Conservation (phyloP, 2,888 invertebrate genomes). For the Sylvicola cinctus region DNA sequence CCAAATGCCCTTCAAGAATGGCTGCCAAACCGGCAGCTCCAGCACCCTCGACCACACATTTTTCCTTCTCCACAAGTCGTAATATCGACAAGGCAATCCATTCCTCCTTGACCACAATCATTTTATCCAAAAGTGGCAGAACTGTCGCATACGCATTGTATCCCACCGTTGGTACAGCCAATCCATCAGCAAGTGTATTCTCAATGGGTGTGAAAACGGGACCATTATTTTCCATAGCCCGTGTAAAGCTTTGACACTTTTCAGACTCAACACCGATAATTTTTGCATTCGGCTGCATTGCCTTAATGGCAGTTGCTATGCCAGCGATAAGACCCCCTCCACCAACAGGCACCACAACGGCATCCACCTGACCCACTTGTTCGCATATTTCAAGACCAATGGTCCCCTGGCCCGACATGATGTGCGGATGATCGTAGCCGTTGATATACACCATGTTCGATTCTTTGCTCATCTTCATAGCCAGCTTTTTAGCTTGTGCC, state of each 20-base stretch:
- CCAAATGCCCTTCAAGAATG: constrained; percentile 56
- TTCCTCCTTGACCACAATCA: constrained; percentile 63
- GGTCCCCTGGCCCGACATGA: constrained; percentile 90
- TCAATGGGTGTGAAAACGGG: constrained; percentile 44
- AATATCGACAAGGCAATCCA: constrained; percentile 67
- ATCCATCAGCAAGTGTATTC: constrained; percentile 69
- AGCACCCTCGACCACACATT: constrained; percentile 81
- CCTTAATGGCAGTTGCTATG: constrained; percentile 72
- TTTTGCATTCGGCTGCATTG: constrained; percentile 57
- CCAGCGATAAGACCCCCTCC: constrained; percentile 83
- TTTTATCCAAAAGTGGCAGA: constrained; percentile 49
- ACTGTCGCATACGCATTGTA: constrained; percentile 66
- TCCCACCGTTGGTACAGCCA: constrained; percentile 74
- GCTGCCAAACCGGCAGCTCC: constrained; percentile 75
- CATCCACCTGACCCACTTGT: constrained; percentile 73
- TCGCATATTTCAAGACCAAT: constrained; percentile 83
- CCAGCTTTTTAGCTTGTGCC: constrained; percentile 63
- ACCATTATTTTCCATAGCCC: constrained; percentile 44
- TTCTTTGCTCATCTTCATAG: constrained; percentile 53
- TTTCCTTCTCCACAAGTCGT: constrained; percentile 59
- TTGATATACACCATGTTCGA: constrained; percentile 63
- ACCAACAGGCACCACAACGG: constrained; percentile 79
- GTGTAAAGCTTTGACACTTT: constrained; percentile 67
- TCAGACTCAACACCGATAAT: constrained; percentile 89
- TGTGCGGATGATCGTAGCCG: constrained; percentile 89